These are phyloP conservation scores for Bombus huntii DNA, from an alignment of 1,140 invertebrate genomes.

Conservation along the genomic window DNA sequence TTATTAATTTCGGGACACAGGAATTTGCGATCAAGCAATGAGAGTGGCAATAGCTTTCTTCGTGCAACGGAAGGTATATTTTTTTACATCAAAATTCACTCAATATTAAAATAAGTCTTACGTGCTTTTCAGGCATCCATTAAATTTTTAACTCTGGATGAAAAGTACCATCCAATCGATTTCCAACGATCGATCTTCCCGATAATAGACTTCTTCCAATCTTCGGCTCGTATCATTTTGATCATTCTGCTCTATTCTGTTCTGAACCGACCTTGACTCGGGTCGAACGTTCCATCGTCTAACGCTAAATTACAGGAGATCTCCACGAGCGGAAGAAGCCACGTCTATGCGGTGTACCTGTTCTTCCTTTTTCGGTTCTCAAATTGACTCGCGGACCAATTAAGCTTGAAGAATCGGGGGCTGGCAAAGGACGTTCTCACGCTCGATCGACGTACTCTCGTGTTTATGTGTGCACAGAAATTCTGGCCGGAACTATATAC, in stretches of 20 bases:
- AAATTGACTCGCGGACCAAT: slow-evolving; percentile 60
- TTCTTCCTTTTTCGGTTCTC: slow-evolving; percentile 55
- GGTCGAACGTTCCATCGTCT: slow-evolving; percentile 30
- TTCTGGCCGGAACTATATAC: slow-evolving; percentile 4
- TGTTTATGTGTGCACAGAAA: slow-evolving; percentile 30
- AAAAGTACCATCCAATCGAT: not conserved
- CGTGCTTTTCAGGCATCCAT: not conserved
- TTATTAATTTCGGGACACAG: too few species aligned
- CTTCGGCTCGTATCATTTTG: not conserved
- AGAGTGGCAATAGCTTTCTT: too few species aligned
- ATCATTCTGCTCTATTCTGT: not conserved
- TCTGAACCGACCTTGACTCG: slow-evolving; percentile 26
- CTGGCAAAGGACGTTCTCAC: slow-evolving; percentile 62
- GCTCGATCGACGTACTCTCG: slow-evolving; percentile 44
- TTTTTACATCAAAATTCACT: not conserved
- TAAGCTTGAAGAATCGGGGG: slow-evolving; percentile 59
- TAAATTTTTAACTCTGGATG: not conserved
- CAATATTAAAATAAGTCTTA: not conserved
- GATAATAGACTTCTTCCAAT: not conserved
- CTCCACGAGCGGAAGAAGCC: slow-evolving; percentile 43
- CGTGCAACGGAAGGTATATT: not conserved
- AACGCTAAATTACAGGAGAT: slow-evolving; percentile 49
- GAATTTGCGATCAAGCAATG: too few species aligned
- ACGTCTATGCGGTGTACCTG: slow-evolving; percentile 25
- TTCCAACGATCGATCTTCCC: not conserved